Base-by-base conservation (phyloP, 2,113 vertebrate genomes). In the Panthera leo region DNA sequence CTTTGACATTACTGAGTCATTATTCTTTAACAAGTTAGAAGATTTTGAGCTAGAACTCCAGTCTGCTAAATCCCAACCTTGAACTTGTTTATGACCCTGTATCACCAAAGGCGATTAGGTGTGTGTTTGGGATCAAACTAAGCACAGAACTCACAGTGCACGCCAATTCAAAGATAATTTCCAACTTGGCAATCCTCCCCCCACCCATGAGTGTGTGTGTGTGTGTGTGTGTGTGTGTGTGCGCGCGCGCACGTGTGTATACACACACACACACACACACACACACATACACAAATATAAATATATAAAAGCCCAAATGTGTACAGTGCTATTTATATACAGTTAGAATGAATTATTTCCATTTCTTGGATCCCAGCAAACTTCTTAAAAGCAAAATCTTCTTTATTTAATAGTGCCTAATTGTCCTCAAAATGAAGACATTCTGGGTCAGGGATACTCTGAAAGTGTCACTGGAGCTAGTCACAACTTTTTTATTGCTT, bases 391-490 rank as follows among this genome's bases (percentile, higher is more conserved):
- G 39, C 27, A 71, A 55, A 85, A 70, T 79, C 10, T 94, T 83
- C 18, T 86, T 89, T 87, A 65, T 96, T 96, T 94, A 67, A 67
- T 9, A 94, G 31, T 84, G 91, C 5, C n/a, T 61, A 91, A n/a
- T 90, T 10, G 7, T 36, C 34, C 36, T 94, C n/a, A 93, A 51
- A 88, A 83, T 90, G 85, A 88, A 89, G 68, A 6, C 4, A 71
- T 95, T 94, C 45, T 48, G 45, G 21, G 5, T 68, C 18, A 80
- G 39, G 34, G 70, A 82, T 71, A 94, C 27, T 55, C 36, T 96
- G 27, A 86, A 76, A 91, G 8, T 84, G 5, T 93, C 55, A 83
- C 12, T 68, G 73, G 45, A 94, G 4, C 36, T 84, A 85, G 29
- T 36, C 53, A 93, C 39, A 89, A 39, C 36, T 25, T 34, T 53